phyloP scores from a whole-genome alignment of 2,888 invertebrate species.

The Aphodius granarius region DNA sequence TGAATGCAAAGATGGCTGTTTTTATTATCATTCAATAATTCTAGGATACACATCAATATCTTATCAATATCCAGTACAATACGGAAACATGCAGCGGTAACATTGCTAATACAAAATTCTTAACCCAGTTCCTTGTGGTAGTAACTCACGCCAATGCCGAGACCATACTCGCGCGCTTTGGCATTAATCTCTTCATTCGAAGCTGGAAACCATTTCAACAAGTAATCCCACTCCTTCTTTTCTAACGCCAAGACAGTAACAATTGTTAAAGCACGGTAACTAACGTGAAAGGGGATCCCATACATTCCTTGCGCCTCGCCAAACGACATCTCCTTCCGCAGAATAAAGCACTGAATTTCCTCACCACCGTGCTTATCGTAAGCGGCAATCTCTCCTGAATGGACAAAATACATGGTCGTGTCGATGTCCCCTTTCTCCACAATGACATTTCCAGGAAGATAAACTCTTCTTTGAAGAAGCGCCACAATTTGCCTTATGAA shows the following conservation, averaged over 20 bases:
- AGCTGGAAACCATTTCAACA: constrained; percentile 40
- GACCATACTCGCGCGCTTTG: constrained; percentile 16
- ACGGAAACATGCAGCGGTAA: not conserved
- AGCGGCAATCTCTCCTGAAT: constrained; percentile 55
- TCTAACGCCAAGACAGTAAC: constrained; percentile 34
- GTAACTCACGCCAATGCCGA: not conserved
- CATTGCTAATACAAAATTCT: not conserved
- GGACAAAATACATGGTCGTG: constrained; percentile 59
- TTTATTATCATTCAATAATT: no score
- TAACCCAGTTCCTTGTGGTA: not conserved
- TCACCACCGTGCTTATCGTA: constrained; percentile 26
- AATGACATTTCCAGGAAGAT: constrained; percentile 58
- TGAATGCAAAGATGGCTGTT: no score
- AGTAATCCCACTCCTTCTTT: constrained; percentile 33
- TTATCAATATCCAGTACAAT: not conserved
- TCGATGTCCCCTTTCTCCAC: constrained; percentile 59
- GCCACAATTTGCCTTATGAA: constrained; percentile 57
- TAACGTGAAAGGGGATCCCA: constrained; percentile 28
- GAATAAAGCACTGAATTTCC: constrained; percentile 14
- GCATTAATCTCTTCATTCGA: constrained; percentile 31
- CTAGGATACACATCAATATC: no score
- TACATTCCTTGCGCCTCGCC: constrained; percentile 37
- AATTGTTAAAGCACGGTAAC: constrained; percentile 34
- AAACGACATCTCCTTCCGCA: constrained; percentile 33
- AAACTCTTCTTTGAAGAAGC: constrained; percentile 56